These are phyloP conservation scores for Rhynchotus rufescens DNA, from an alignment of 2,797 vertebrate species.

Conservation along the genomic window DNA sequence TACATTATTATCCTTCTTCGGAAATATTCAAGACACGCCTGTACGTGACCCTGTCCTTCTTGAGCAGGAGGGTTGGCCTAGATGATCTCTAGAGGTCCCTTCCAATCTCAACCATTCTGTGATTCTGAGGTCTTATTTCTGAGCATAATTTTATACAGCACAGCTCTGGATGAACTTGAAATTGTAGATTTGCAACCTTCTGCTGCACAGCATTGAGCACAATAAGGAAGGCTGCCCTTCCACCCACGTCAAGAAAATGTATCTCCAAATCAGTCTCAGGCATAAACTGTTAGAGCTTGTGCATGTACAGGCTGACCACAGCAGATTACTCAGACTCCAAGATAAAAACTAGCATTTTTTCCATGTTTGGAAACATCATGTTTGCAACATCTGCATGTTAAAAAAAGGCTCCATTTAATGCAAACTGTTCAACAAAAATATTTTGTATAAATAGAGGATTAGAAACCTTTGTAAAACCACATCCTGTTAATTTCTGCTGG, in stretches of 20 bases:
- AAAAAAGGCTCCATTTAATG: fast-evolving
- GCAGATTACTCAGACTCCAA: background rate
- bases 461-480: background rate
- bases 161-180: background rate
- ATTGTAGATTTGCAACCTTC: background rate
- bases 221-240: slow-evolving; percentile 14
- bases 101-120: too few relatives aligned
- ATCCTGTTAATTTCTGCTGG: background rate
- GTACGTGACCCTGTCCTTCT: too few relatives aligned
- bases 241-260: slow-evolving; percentile 50
- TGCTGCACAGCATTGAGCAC: background rate
- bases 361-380: background rate
- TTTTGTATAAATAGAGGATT: background rate
- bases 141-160: background rate
- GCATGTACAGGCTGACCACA: background rate
- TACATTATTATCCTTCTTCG: too few relatives aligned
- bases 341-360: slow-evolving; percentile 10
- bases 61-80: too few relatives aligned
- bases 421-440: background rate
- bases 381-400: background rate
- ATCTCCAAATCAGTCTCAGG: slow-evolving; percentile 26
- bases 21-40: too few relatives aligned
- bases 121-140: too few relatives aligned
- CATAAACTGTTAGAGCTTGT: background rate
- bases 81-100: too few relatives aligned